Evolutionary conservation across 2,797 vertebrate species (phyloP).

Genomic region (Chloroceryle amazona): DNA sequence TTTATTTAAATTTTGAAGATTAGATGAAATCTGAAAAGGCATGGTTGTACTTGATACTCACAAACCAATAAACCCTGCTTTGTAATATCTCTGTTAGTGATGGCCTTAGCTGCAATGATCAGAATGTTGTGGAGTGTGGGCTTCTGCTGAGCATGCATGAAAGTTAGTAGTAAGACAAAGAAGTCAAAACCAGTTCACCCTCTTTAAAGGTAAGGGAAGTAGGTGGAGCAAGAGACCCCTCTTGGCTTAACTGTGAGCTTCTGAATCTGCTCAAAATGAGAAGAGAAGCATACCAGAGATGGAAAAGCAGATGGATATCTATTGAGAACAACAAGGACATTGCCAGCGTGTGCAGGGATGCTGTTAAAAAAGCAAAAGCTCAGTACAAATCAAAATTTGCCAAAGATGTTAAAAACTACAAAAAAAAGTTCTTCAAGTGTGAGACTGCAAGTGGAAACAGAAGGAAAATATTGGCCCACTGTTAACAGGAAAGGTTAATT

Average conservation of each 20-base stretch:
- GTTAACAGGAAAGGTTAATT: neutral
- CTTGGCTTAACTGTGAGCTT: neutral
- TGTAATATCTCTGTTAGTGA: neutral
- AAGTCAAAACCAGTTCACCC: neutral
- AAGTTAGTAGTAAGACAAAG: neutral
- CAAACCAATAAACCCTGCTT: neutral
- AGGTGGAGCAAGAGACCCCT: neutral
- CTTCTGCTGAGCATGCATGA: neutral
- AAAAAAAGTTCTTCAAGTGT: neutral
- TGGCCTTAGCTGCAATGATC: neutral
- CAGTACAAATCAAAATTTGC: neutral
- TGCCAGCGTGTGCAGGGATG: neutral
- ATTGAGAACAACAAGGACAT: neutral
- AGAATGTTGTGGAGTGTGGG: neutral
- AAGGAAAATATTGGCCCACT: neutral
- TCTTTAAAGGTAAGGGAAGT: neutral
- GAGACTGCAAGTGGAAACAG: neutral
- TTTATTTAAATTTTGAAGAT: neutral
- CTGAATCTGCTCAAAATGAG: neutral
- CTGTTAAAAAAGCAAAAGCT: neutral
- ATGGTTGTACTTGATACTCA: neutral
- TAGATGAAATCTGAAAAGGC: neutral
- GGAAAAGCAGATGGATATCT: neutral
- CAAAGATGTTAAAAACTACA: neutral
- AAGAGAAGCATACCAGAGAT: neutral